Base-by-base conservation (phyloP, 2,113 vertebrate genomes). In the Eurystomus gularis region DNA sequence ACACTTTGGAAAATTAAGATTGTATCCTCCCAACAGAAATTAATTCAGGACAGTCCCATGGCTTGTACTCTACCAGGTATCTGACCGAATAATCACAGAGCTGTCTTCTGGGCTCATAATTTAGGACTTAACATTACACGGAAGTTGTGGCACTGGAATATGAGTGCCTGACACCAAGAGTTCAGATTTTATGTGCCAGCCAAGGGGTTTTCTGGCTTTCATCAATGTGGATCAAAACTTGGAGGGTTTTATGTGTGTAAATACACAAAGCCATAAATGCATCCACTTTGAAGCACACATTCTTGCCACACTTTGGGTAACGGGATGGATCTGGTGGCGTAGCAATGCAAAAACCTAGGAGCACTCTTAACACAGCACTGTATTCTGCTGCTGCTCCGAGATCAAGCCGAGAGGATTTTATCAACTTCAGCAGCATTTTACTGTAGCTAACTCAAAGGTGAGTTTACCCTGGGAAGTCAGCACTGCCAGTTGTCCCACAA, bases 321-420 rank as follows among this genome's bases (percentile, higher is more conserved):
- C 46, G 31, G 77, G 5, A 20, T 64, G 57, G 31, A 61, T 71
- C 61, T 55, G 46, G 24, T 58, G 44, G 19, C 2, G 2, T 10
- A 57, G 61, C 42, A 40, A 6, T 12, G n/a, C 26, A 64, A 8
- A 48, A 58, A 73, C 29, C 19, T 14, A 11, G 61, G 70, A 78
- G 25, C 0, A 2, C 48, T 86, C 14, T 52, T 52, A 87, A 39
- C 1, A 2, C 49, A 11, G 20, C 35, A n/a, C 10, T 10, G 1
- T 1, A 2, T 60, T 84, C 68, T 84, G 37, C 42, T 75, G 48
- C 57, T 84, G 52, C 66, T 92, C 40, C 2, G 8, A 77, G 35
- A 46, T 51, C 35, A 44, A 77, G 29, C 42, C 1, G 3, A 79
- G 49, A 79, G 51, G 40, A 82, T 78, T 95, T 75, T 60, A 71